Evolutionary conservation across 53 echinoderm and acorn worm species (phyloP).

Genomic region (Apostichopus leukothele): DNA sequence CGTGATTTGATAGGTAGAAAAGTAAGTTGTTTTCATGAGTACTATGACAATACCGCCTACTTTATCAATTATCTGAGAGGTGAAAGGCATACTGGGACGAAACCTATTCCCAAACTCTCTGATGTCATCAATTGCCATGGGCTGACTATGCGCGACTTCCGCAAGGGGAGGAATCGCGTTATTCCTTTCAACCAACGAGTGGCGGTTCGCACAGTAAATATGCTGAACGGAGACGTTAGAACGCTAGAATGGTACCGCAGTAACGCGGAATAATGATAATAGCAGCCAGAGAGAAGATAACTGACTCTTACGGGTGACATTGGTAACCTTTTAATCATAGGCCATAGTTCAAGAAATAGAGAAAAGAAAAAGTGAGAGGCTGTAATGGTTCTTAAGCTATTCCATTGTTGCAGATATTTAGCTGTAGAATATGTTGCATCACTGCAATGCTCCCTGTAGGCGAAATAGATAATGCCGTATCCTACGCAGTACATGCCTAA

Average conservation of each 20-base stretch:
- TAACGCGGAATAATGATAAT: too few species aligned
- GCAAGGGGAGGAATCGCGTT: conserved; percentile 60
- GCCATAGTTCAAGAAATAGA: too few species aligned
- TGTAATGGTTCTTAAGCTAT: too few species aligned
- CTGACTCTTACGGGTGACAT: too few species aligned
- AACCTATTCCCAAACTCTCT: neutral
- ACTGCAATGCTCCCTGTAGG: too few species aligned
- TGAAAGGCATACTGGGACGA: conserved; percentile 42
- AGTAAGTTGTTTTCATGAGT: conserved; percentile 13
- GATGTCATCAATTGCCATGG: neutral
- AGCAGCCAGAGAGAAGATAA: too few species aligned
- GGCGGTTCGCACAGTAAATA: conserved; percentile 4
- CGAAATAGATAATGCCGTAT: too few species aligned
- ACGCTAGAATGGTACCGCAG: conserved; percentile 33
- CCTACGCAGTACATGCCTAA: too few species aligned
- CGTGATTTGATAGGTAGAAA: neutral
- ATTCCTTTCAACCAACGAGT: conserved; percentile 54
- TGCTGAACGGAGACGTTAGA: conserved; percentile 13
- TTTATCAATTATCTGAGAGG: conserved; percentile 72
- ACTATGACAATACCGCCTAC: conserved; percentile 61
- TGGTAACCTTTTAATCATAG: too few species aligned
- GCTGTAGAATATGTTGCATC: too few species aligned
- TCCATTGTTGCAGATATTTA: too few species aligned
- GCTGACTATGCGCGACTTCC: conserved; percentile 64
- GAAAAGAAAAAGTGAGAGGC: too few species aligned